Conservation (phyloP, 92 coral and sea anemone genomes). For the Epizoanthus scotinus region DNA sequence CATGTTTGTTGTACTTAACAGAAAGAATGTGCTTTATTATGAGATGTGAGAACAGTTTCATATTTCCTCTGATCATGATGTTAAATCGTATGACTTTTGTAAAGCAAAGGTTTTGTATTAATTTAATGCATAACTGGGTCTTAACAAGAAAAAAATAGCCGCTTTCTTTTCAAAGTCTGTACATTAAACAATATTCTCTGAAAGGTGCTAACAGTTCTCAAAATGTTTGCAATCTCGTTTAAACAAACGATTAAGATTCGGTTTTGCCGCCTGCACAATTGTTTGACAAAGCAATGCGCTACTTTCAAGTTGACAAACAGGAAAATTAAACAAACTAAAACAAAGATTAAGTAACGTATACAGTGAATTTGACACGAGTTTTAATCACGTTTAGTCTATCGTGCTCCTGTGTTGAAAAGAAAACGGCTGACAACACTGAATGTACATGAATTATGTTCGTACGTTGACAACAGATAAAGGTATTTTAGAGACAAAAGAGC, state of each 20-base stretch:
- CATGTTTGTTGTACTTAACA: conserved; percentile 4
- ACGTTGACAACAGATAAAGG: neutral
- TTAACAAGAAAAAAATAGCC: neutral
- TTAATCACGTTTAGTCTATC: neutral
- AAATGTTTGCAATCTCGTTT: conserved; percentile 15
- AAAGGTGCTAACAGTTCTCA: conserved; percentile 10
- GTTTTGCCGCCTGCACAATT: neutral
- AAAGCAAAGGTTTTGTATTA: neutral
- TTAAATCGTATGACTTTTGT: neutral
- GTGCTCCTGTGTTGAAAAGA: neutral
- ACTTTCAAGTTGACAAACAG: conserved; percentile 5
- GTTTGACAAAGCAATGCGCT: conserved; percentile 1
- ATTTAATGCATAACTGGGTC: neutral
- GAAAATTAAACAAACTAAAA: neutral
- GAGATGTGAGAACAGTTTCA: neutral
- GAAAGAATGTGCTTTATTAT: neutral
- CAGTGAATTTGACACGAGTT: neutral
- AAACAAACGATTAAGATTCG: conserved; percentile 20
- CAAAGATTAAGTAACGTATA: neutral
- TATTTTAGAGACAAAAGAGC: neutral
- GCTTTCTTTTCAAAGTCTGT: conserved; percentile 2
- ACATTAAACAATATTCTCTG: neutral
- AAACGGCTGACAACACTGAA: neutral
- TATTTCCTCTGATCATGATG: neutral
- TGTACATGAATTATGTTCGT: too few species aligned